Evolutionary conservation across 2,888 invertebrate species (phyloP), one percentile per base, ranked within the genome.

Genomic region (Tetanocera ferruginea): DNA sequence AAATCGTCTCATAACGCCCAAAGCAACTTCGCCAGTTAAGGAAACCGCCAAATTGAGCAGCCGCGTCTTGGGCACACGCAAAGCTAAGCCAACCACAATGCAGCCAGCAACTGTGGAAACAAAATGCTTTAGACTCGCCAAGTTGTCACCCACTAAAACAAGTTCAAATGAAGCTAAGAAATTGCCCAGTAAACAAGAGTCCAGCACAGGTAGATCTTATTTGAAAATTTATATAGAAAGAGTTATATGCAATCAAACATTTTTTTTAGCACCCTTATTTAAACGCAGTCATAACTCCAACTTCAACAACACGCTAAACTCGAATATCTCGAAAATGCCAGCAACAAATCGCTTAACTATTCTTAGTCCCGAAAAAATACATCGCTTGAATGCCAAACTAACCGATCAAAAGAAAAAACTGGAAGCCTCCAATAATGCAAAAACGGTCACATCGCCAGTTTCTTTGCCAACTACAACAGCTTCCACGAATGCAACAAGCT

Each of bases 291-390:
- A 60, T 49, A 72, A 64, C 28, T 37, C 57, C 1, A 69, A 64
- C 28, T 37, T 37, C 1, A 69, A 71, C 19, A 55, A 60, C 80
- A 73, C 79, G 17, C 28, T 76, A 5, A 78, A 78, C 37, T 73
- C 74, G 80, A 66, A 19, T 80, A 70, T 62, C 82, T 19, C 51
- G 37, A 66, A 75, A 34, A 66, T 19, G 69, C 57, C 52, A 25
- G 57, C 70, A 76, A 83, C 80, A 76, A 87, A 84, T 57, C 87
- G 88, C 69, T 83, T 89, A 17, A 85, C 82, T 66, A 87, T 89
- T 71, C 83, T 89, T 75, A 89, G 89, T 79, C 90, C 89, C 5
- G 90, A 90, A 82, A 88, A 86, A 80, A 85, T 89, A 49, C 88
- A 88, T 82, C 86, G 87, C 6, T 80, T 90, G 31, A 88, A 87